Conservation (phyloP, 2,888 invertebrate species). For the Acholoe squamosa region DNA sequence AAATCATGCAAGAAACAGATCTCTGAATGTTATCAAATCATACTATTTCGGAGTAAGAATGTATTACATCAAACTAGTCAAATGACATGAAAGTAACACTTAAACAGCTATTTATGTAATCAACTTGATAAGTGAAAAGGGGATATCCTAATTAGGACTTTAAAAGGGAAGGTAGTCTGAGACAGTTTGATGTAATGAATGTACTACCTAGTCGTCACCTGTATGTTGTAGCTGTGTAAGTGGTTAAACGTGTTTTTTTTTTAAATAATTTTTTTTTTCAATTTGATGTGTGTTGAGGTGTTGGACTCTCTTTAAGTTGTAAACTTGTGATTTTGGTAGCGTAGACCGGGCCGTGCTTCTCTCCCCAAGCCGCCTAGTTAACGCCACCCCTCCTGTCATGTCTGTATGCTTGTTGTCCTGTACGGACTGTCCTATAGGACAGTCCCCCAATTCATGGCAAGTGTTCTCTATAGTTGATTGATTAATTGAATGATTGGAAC, state of each 20-base stretch:
- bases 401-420: slow-evolving; percentile 46
- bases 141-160: no score
- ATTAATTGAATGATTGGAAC: slow-evolving; percentile 17
- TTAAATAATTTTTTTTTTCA: no score
- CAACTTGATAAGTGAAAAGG: no score
- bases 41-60: no score
- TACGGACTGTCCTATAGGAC: background rate
- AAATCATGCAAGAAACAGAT: no score
- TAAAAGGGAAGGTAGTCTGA: no score
- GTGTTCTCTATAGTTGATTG: slow-evolving; percentile 23
- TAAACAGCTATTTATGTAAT: no score
- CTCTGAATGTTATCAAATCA: no score
- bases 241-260: background rate
- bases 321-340: background rate
- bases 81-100: no score
- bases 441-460: slow-evolving; percentile 51
- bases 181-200: background rate
- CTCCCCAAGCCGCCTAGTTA: background rate
- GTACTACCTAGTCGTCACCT: background rate
- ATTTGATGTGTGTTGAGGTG: background rate
- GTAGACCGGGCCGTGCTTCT: background rate
- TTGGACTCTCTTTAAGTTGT: slow-evolving; percentile 4
- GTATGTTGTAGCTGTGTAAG: background rate
- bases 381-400: background rate
- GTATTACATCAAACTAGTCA: no score